Percentiles rank a stretch among this genome's conserved stretches.
Evolutionary conservation across 2,888 invertebrate genomes (phyloP).

Genomic region (Listrodromus nycthemerus): DNA sequence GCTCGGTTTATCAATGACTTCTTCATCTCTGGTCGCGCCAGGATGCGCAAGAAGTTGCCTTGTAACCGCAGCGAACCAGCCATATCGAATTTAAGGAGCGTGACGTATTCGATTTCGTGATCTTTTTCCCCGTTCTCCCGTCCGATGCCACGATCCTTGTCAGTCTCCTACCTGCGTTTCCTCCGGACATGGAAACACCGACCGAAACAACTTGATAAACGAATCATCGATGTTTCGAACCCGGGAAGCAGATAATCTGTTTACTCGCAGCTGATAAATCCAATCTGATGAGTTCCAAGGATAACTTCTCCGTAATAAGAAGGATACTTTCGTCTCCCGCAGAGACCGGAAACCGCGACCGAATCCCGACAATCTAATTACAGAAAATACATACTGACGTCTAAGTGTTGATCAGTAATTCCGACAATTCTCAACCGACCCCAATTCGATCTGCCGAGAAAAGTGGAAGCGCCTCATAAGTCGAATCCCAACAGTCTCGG

Average conservation of each 20-base stretch:
- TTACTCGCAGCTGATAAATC: conserved; percentile 44
- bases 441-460: no score
- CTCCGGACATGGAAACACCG: conserved; percentile 4
- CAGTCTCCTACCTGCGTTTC: conserved; percentile 13
- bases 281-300: conserved; percentile 13
- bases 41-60: conserved; percentile 65
- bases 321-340: neutral
- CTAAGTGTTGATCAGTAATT: no score
- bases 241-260: conserved; percentile 31
- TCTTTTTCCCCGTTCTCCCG: conserved; percentile 69
- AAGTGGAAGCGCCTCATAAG: neutral
- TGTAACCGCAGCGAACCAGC: conserved; percentile 78
- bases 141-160: conserved; percentile 14
- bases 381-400: neutral
- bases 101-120: conserved; percentile 77
- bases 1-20: conserved; percentile 31
- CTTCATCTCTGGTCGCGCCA: conserved; percentile 27
- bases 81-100: conserved; percentile 78
- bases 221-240: conserved; percentile 21
- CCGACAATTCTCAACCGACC: no score
- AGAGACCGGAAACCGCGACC: neutral
- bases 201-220: conserved; percentile 27
- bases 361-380: neutral
- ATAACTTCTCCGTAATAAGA: neutral
- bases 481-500: neutral